These are phyloP conservation scores for Zoanthus sociatus DNA, from an alignment of 92 coral and sea anemone species.

Conservation along the genomic window DNA sequence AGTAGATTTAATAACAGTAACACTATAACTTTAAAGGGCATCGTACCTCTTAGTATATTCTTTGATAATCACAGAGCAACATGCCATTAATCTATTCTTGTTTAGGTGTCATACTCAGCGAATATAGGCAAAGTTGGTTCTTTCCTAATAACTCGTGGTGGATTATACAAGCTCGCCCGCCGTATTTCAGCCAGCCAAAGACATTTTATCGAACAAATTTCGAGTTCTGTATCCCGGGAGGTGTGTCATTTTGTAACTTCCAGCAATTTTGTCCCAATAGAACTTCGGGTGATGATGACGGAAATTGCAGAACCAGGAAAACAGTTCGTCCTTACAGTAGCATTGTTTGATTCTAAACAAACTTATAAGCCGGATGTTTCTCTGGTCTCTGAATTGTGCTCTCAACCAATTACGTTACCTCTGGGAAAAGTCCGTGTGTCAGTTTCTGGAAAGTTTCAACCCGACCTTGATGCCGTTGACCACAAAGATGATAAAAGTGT, in stretches of 20 bases:
- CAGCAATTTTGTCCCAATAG: conserved; percentile 70
- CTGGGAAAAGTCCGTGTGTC: conserved; percentile 82
- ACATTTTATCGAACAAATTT: conserved; percentile 70
- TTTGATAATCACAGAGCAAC: neutral
- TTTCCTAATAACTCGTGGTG: conserved; percentile 83
- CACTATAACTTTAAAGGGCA: neutral
- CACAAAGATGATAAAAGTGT: conserved; percentile 82
- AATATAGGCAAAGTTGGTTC: conserved; percentile 63
- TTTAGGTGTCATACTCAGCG: conserved; percentile 60
- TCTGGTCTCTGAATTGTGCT: conserved; percentile 77
- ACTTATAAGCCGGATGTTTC: conserved; percentile 79
- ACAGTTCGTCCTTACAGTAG: conserved; percentile 84
- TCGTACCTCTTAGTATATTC: neutral
- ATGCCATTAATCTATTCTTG: neutral
- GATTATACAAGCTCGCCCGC: conserved; percentile 80
- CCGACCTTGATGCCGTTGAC: conserved; percentile 90
- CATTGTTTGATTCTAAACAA: conserved; percentile 76
- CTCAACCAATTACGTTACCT: conserved; percentile 75
- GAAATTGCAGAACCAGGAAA: conserved; percentile 90
- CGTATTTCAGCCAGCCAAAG: conserved; percentile 72
- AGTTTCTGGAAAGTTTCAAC: conserved; percentile 87
- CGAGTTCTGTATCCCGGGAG: conserved; percentile 74
- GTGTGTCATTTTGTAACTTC: conserved; percentile 58
- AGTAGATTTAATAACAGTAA: too few species aligned
- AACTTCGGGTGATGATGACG: conserved; percentile 75